These are phyloP conservation scores for Chymomyza fuscimana DNA, from an alignment of 2,888 invertebrate genomes.

Conservation along the genomic window DNA sequence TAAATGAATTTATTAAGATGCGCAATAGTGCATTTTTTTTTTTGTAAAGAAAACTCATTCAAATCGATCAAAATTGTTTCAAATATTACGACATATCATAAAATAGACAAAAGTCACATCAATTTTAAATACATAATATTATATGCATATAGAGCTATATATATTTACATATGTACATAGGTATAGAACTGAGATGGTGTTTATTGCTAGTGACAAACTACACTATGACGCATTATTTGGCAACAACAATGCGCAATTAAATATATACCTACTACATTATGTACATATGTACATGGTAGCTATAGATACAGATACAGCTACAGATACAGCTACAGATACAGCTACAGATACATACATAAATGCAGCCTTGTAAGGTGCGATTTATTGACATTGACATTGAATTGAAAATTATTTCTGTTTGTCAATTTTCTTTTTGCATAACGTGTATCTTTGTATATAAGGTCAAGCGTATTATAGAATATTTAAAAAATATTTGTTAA, in stretches of 20 bases:
- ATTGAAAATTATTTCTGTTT: not conserved
- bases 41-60: too few species aligned
- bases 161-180: too few species aligned
- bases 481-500: too few species aligned
- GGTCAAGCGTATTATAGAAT: too few species aligned
- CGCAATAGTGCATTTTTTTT: too few species aligned
- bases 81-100: too few species aligned
- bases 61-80: too few species aligned
- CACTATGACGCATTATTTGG: conserved; percentile 7
- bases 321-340: conserved; percentile 26
- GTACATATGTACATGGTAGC: not conserved
- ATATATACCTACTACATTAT: not conserved
- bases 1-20: too few species aligned
- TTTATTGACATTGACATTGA: conserved; percentile 17
- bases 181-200: too few species aligned
- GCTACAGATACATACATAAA: conserved; percentile 6
- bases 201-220: not conserved
- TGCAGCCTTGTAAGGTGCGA: not conserved
- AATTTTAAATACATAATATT: too few species aligned
- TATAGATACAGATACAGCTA: conserved; percentile 19
- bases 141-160: too few species aligned
- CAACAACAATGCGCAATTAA: conserved; percentile 3
- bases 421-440: not conserved
- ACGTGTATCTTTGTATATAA: not conserved
- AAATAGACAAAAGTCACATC: too few species aligned